A percentile compares a stretch with the other conserved stretches of the same genome.
phyloP scores from a whole-genome alignment of 2,888 invertebrate genomes.

The Alloscopus bannaensis region DNA sequence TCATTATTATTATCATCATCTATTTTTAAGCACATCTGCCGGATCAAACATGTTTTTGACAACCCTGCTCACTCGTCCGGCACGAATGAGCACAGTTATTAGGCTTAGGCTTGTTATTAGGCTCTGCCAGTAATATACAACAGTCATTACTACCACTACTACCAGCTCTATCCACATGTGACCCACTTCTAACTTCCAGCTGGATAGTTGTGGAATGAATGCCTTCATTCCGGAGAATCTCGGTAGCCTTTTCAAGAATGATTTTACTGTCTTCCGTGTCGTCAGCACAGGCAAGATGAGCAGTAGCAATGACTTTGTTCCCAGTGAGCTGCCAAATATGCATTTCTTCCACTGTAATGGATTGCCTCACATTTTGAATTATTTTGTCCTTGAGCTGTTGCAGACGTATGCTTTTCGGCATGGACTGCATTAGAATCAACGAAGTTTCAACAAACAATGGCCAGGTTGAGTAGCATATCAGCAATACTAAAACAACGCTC shows the following conservation, averaged over 20 bases:
- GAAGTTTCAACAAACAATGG: slow-evolving; percentile 92
- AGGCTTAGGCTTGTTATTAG: no score
- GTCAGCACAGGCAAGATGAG: slow-evolving; percentile 94
- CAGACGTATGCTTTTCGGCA: slow-evolving; percentile 96
- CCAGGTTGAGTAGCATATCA: slow-evolving; percentile 93
- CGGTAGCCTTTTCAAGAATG: slow-evolving; percentile 95
- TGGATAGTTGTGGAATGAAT: slow-evolving; percentile 99
- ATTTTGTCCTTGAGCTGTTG: slow-evolving; percentile 92
- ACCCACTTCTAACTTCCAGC: slow-evolving; percentile 80
- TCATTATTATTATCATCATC: no score
- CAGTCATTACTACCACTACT: not conserved
- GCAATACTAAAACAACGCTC: slow-evolving; percentile 89
- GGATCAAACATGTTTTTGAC: not conserved
- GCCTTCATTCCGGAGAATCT: slow-evolving; percentile 88
- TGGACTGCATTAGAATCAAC: slow-evolving; percentile 95
- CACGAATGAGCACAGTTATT: no score
- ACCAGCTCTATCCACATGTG: not conserved
- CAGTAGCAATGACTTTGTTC: slow-evolving; percentile 97
- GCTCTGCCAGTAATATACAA: no score
- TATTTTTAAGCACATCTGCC: no score
- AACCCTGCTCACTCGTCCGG: no score
- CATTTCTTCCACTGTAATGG: slow-evolving; percentile 96
- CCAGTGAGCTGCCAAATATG: slow-evolving; percentile 99
- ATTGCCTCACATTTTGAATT: slow-evolving; percentile 92
- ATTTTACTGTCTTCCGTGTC: slow-evolving; percentile 93